A percentile compares a stretch with the other conserved stretches of the same genome.
These are phyloP conservation scores for Drepanosiphum platanoidis DNA, from an alignment of 2,888 invertebrate species.

Conservation along the genomic window DNA sequence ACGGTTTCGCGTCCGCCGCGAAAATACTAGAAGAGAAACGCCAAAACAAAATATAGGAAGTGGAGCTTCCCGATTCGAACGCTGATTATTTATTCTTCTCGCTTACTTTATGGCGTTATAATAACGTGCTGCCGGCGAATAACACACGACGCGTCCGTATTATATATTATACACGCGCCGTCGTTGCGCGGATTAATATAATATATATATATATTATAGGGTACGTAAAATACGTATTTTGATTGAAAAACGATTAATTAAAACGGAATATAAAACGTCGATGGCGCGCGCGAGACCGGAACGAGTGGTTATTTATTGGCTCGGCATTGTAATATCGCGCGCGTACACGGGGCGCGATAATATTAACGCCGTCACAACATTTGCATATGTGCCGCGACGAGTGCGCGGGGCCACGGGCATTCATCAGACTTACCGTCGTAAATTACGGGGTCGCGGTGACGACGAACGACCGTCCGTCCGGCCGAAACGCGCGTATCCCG, in stretches of 20 bases:
- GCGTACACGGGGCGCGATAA: not conserved
- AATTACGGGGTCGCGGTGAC: not conserved
- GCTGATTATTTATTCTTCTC: no score
- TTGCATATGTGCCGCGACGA: not conserved
- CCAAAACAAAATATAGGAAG: no score
- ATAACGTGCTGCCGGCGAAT: no score
- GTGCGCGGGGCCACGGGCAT: not conserved
- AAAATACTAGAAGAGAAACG: no score
- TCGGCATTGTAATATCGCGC: not conserved
- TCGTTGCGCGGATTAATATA: no score
- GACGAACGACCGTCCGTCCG: not conserved
- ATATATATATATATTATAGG: no score
- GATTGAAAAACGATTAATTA: not conserved
- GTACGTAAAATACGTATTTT: no score
- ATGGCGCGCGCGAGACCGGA: not conserved
- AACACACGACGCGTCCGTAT: no score
- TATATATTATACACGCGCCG: no score
- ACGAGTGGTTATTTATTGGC: not conserved
- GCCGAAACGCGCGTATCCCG: not conserved
- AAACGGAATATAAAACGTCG: not conserved
- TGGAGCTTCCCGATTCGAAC: no score
- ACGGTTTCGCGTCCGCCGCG: no score
- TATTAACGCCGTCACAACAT: not conserved
- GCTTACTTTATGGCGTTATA: no score
- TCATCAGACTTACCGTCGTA: slow-evolving; percentile 28